These are phyloP conservation scores for Sesia apiformis DNA, from an alignment of 2,888 invertebrate species.

Conservation along the genomic window DNA sequence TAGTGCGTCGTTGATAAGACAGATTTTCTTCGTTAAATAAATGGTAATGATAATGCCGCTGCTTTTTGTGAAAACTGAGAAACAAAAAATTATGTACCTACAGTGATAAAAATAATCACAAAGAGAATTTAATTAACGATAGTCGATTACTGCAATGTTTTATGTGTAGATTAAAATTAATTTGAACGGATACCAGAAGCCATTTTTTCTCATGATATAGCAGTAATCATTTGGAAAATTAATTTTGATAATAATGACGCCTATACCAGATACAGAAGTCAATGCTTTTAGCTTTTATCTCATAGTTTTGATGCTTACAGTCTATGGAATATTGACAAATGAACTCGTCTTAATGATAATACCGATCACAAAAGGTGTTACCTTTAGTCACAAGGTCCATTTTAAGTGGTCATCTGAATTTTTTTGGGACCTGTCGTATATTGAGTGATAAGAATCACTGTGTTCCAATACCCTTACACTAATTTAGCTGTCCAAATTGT, in stretches of 20 bases:
- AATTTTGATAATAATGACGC: conserved; percentile 64
- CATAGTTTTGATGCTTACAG: conserved; percentile 34
- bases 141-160: neutral
- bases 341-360: conserved; percentile 32
- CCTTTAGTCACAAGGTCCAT: neutral
- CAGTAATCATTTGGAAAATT: conserved; percentile 63
- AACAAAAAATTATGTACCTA: conserved; percentile 19
- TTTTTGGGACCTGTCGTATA: conserved; percentile 33
- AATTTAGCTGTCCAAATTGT: conserved; percentile 32
- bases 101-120: neutral
- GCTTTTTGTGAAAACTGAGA: conserved; percentile 23
- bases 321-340: conserved; percentile 48
- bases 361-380: conserved; percentile 37
- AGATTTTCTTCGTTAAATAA: conserved; percentile 43
- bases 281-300: conserved; percentile 63
- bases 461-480: conserved; percentile 27
- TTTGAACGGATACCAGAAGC: neutral
- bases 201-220: conserved; percentile 42
- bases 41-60: conserved; percentile 29
- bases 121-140: neutral
- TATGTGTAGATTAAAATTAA: neutral
- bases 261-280: conserved; percentile 56
- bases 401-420: conserved; percentile 3
- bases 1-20: conserved; percentile 42
- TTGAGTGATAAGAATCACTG: conserved; percentile 36